phyloP scores from a whole-genome alignment of 2,888 invertebrate species.

The Agriopis marginaria region DNA sequence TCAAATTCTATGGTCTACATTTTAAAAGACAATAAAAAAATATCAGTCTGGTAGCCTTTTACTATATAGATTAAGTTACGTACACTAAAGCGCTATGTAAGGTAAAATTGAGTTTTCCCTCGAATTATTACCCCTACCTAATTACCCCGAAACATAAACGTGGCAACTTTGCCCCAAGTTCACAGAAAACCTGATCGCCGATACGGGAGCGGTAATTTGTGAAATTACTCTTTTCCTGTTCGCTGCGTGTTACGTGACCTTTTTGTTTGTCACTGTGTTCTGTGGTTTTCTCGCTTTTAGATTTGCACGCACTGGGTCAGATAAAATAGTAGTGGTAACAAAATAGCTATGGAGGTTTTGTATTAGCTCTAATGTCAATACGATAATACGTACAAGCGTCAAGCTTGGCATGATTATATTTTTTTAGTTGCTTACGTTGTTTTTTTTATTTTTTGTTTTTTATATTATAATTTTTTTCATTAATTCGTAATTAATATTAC shows the following conservation, averaged over 20 bases:
- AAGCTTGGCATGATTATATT: no score
- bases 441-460: no score
- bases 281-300: slow-evolving; percentile 22
- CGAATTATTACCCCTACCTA: slow-evolving; percentile 20
- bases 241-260: slow-evolving; percentile 36
- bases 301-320: slow-evolving; percentile 10
- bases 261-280: slow-evolving; percentile 33
- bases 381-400: no score
- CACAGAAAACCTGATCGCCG: slow-evolving; percentile 29
- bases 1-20: no score
- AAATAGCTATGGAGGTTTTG: no score
- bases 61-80: background rate
- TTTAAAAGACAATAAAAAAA: background rate
- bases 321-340: background rate
- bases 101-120: slow-evolving; percentile 11
- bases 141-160: slow-evolving; percentile 31
- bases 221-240: slow-evolving; percentile 39
- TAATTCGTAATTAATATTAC: no score
- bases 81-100: background rate
- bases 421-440: no score
- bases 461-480: no score
- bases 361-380: no score
- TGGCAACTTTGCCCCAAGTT: slow-evolving; percentile 26
- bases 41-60: background rate
- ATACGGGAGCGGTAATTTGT: slow-evolving; percentile 36